Percentiles rank a stretch among this genome's conserved stretches.
Evolutionary conservation across 1,140 invertebrate genomes (phyloP).

Genomic region (Chlorops oryzae): DNA sequence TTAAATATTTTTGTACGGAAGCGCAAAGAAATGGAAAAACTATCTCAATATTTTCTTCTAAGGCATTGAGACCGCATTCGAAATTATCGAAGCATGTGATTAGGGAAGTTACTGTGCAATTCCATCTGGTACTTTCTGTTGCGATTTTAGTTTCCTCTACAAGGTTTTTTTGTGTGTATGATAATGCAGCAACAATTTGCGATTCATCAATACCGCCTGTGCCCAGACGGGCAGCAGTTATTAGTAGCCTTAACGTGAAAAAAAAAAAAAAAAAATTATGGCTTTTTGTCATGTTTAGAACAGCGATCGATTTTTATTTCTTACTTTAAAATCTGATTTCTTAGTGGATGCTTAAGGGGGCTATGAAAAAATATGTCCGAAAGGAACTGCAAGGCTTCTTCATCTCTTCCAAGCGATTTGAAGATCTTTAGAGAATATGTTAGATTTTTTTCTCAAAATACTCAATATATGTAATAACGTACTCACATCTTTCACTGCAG

Average conservation of each 20-base stretch:
- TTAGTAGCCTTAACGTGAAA: slow-evolving; percentile 9
- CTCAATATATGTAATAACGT: neutral
- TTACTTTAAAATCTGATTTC: slow-evolving; percentile 21
- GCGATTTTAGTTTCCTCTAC: slow-evolving; percentile 6
- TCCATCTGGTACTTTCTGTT: slow-evolving; percentile 11
- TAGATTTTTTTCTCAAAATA: neutral
- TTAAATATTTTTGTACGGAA: slow-evolving; percentile 15
- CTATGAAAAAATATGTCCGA: slow-evolving; percentile 15
- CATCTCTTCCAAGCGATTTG: slow-evolving; percentile 5
- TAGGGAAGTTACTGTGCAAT: slow-evolving; percentile 10
- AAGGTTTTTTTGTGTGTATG: slow-evolving; percentile 2
- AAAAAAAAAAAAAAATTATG: neutral
- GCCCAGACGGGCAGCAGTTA: slow-evolving; percentile 11
- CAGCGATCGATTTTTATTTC: slow-evolving; percentile 1
- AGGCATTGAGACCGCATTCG: slow-evolving; percentile 12
- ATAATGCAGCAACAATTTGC: slow-evolving; percentile 11
- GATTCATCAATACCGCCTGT: slow-evolving; percentile 12
- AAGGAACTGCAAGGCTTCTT: slow-evolving; percentile 13
- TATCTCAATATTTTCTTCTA: slow-evolving; percentile 1
- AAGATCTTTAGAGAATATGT: slow-evolving; percentile 10
- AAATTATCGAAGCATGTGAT: slow-evolving; percentile 19
- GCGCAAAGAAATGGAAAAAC: slow-evolving; percentile 13
- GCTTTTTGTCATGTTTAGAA: neutral
- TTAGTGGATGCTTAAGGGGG: slow-evolving; percentile 18
- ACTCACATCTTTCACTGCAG: slow-evolving; percentile 16